phyloP scores from a whole-genome alignment of 92 coral and sea anemone species.

The Parazoanthus swiftii region DNA sequence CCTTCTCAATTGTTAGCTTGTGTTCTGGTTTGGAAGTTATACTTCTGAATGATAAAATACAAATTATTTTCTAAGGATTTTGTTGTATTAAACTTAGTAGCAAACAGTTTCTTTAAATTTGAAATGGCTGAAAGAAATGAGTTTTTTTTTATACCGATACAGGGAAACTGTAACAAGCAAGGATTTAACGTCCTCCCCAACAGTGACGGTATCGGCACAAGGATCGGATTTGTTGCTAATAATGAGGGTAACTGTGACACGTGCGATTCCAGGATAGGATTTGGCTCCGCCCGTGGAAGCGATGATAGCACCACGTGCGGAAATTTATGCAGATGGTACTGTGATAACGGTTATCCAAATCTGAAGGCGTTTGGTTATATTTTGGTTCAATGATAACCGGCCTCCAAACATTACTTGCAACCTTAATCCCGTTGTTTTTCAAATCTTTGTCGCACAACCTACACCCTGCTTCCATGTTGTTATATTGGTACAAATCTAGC shows the following conservation, averaged over 20 bases:
- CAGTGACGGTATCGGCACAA: neutral
- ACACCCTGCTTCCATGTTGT: no score
- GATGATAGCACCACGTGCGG: neutral
- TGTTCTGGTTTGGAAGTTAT: no score
- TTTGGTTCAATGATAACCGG: neutral
- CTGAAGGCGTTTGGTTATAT: constrained; percentile 15
- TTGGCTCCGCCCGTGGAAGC: neutral
- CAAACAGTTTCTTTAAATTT: no score
- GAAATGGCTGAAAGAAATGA: no score
- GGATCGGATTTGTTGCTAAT: constrained; percentile 15
- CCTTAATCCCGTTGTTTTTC: no score
- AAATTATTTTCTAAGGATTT: no score
- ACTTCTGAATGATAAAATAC: no score
- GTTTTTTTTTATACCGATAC: neutral
- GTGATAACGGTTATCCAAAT: neutral
- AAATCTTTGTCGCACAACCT: no score
- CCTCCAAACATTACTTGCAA: neutral
- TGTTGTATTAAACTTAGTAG: no score
- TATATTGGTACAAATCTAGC: no score
- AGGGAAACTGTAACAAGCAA: constrained; percentile 25
- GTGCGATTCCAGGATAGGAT: neutral
- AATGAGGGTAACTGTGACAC: constrained; percentile 12
- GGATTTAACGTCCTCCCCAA: constrained; percentile 24
- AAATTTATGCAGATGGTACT: neutral
- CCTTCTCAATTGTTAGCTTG: no score